phyloP scores from a whole-genome alignment of 2,113 vertebrate species.

The Podiceps cristatus region DNA sequence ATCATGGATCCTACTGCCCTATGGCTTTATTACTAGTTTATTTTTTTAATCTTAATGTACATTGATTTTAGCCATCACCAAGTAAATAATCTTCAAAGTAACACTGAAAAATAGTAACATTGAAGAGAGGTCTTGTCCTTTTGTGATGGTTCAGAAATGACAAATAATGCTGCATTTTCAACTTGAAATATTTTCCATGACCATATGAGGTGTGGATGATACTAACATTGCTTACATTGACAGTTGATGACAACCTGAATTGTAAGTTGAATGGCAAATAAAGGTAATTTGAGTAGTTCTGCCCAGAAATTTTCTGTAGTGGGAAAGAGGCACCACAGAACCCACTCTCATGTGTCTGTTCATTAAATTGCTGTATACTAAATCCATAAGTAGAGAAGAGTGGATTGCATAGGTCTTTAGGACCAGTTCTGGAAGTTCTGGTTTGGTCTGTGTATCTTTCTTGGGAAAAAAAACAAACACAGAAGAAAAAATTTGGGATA shows the following conservation, averaged over 20 bases:
- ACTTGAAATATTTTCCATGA: background rate
- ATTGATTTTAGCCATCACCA: background rate
- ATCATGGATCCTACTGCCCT: background rate
- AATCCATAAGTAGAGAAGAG: background rate
- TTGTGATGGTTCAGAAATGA: background rate
- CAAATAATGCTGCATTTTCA: background rate
- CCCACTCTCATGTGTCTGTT: background rate
- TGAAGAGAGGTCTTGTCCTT: background rate
- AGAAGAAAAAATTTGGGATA: background rate
- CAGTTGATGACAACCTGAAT: background rate
- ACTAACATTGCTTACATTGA: background rate
- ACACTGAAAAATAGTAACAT: background rate
- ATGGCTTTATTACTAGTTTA: background rate
- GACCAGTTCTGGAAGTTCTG: background rate
- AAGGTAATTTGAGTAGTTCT: constrained; percentile 4
- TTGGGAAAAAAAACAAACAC: background rate
- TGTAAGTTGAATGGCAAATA: background rate
- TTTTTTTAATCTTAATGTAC: background rate
- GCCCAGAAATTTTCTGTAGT: background rate
- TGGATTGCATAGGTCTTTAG: background rate
- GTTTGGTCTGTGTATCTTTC: background rate
- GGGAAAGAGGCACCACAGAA: background rate
- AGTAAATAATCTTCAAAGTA: background rate
- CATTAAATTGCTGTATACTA: background rate
- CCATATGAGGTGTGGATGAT: background rate